Evolutionary conservation across 2,113 vertebrate species (phyloP).

Genomic region (Albula goreensis): DNA sequence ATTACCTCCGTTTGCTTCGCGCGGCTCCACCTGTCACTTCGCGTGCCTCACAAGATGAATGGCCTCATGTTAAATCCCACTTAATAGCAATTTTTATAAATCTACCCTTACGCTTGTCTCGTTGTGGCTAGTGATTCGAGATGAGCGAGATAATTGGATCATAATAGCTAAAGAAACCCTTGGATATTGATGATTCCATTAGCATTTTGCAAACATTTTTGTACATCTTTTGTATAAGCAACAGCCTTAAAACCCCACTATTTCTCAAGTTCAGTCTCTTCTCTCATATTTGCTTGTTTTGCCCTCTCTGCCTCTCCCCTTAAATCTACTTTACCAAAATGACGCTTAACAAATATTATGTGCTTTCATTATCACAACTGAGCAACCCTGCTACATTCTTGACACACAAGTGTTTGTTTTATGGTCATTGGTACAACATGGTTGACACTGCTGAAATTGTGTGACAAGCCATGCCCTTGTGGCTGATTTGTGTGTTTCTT

Average conservation of each 20-base stretch:
- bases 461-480: neutral
- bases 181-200: slow-evolving; percentile 71
- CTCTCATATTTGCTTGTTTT: neutral
- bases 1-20: slow-evolving; percentile 31
- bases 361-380: neutral
- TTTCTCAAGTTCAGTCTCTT: neutral
- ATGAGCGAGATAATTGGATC: slow-evolving; percentile 73
- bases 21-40: slow-evolving; percentile 39
- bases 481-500: neutral
- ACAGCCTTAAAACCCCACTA: slow-evolving; percentile 13
- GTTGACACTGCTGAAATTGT: neutral
- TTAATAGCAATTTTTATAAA: slow-evolving; percentile 82
- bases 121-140: slow-evolving; percentile 79
- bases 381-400: neutral
- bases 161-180: slow-evolving; percentile 66
- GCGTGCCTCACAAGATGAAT: slow-evolving; percentile 67
- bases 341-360: neutral
- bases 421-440: neutral
- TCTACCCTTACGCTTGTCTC: slow-evolving; percentile 65
- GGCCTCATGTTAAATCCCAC: slow-evolving; percentile 65
- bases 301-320: neutral
- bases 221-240: slow-evolving; percentile 22
- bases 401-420: neutral
- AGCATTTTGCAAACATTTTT: slow-evolving; percentile 44
- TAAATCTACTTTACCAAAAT: neutral